Conservation (phyloP, 1,140 invertebrate genomes). For the Colletes gigas region DNA sequence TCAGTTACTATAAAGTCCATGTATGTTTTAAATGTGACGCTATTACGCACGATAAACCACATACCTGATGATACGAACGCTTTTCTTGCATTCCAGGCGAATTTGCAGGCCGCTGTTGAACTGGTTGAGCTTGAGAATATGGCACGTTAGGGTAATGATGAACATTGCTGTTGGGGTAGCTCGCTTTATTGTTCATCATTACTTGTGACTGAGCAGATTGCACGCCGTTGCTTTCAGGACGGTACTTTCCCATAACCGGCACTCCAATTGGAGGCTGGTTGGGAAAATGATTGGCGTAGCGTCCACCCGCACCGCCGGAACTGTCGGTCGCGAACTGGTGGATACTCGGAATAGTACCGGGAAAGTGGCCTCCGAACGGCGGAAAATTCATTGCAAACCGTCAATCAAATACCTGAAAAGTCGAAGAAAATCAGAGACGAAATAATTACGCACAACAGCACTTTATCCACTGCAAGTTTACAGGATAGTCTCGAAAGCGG, state of each 20-base stretch:
- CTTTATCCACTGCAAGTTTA: background rate
- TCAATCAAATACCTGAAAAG: conserved; percentile 76
- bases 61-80: conserved; percentile 79
- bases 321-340: conserved; percentile 84
- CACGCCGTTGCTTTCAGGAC: conserved; percentile 77
- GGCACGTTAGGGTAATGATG: conserved; percentile 80
- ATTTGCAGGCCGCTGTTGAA: conserved; percentile 78
- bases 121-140: conserved; percentile 77
- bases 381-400: conserved; percentile 84
- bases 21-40: background rate
- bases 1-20: background rate
- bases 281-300: conserved; percentile 80
- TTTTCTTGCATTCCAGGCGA: conserved; percentile 80
- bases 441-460: background rate
- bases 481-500: background rate
- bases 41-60: background rate
- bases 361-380: conserved; percentile 85
- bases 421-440: background rate
- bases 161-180: conserved; percentile 79
- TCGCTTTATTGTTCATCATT: conserved; percentile 79
- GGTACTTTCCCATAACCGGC: conserved; percentile 80
- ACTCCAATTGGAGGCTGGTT: conserved; percentile 80
- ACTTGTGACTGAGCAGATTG: conserved; percentile 78
- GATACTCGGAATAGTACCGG: conserved; percentile 84
- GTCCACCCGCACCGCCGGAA: conserved; percentile 77